Conservation (phyloP, 2,888 invertebrate genomes). For the Euzophera pinguis region DNA sequence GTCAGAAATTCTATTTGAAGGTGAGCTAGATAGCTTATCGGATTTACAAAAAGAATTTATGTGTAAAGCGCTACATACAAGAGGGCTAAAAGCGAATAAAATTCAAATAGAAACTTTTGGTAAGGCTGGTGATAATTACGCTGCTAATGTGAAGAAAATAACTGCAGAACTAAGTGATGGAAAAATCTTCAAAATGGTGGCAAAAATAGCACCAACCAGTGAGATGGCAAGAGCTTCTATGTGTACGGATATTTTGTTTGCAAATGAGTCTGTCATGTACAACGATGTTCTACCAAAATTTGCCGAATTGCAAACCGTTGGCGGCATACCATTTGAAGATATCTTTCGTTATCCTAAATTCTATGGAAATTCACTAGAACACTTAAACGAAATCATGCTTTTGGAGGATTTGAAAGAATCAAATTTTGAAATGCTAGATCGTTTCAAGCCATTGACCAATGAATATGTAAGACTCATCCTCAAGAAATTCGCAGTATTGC, state of each 20-base stretch:
- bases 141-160: conserved; percentile 30
- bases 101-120: conserved; percentile 24
- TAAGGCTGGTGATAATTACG: conserved; percentile 32
- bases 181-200: conserved; percentile 31
- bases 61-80: conserved; percentile 18
- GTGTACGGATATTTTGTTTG: conserved; percentile 25
- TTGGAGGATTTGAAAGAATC: conserved; percentile 38
- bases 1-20: conserved; percentile 20
- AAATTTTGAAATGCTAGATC: conserved; percentile 33
- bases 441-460: conserved; percentile 28
- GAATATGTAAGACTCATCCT: conserved; percentile 31
- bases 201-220: conserved; percentile 31
- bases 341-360: conserved; percentile 33
- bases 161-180: conserved; percentile 24
- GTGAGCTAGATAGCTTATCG: conserved; percentile 18
- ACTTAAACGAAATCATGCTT: conserved; percentile 38
- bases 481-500: conserved; percentile 34
- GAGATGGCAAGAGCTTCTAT: conserved; percentile 21
- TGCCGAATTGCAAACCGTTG: conserved; percentile 20
- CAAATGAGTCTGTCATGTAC: conserved; percentile 40
- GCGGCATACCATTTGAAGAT: conserved; percentile 29
- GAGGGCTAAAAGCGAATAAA: conserved; percentile 16
- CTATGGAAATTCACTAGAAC: conserved; percentile 32
- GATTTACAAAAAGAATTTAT: conserved; percentile 21
- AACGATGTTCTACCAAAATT: conserved; percentile 21